Evolutionary conservation across 2,113 vertebrate species (phyloP).

Genomic region (Petrocephalus microphthalmus): DNA sequence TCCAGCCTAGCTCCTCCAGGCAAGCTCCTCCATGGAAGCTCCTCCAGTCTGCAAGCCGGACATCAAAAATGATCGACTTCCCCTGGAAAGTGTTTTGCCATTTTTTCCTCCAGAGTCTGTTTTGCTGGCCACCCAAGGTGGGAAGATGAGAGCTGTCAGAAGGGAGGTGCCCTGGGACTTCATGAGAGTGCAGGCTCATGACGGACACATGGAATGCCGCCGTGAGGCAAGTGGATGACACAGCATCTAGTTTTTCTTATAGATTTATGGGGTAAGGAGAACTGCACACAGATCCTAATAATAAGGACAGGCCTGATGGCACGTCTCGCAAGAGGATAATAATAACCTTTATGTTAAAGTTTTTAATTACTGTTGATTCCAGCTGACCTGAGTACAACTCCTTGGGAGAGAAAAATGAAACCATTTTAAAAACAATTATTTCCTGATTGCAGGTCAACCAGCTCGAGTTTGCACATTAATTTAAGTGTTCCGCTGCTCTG

Average conservation of each 20-base stretch:
- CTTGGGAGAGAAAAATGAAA: neutral
- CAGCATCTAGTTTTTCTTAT: neutral
- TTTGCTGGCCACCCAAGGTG: neutral
- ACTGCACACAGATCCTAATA: neutral
- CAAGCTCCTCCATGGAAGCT: no score
- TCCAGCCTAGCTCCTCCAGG: neutral
- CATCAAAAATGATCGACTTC: no score
- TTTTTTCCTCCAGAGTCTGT: neutral
- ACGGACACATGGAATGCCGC: neutral
- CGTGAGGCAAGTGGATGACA: neutral
- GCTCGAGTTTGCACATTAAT: constrained; percentile 10
- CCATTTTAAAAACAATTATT: constrained; percentile 11
- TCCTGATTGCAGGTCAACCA: constrained; percentile 15
- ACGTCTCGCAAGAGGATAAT: neutral
- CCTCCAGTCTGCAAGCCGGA: neutral
- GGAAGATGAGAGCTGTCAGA: neutral
- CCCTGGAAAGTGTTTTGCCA: neutral
- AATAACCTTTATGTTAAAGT: constrained; percentile 6
- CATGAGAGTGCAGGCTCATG: neutral
- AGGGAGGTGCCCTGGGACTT: neutral
- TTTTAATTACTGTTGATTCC: constrained; percentile 21
- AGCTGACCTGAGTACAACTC: neutral
- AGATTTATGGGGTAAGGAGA: neutral
- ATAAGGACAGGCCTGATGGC: neutral
- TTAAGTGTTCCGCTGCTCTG: constrained; percentile 12